Base-by-base conservation (phyloP, 2,888 invertebrate genomes). In the Caenorhabditis japonica region DNA sequence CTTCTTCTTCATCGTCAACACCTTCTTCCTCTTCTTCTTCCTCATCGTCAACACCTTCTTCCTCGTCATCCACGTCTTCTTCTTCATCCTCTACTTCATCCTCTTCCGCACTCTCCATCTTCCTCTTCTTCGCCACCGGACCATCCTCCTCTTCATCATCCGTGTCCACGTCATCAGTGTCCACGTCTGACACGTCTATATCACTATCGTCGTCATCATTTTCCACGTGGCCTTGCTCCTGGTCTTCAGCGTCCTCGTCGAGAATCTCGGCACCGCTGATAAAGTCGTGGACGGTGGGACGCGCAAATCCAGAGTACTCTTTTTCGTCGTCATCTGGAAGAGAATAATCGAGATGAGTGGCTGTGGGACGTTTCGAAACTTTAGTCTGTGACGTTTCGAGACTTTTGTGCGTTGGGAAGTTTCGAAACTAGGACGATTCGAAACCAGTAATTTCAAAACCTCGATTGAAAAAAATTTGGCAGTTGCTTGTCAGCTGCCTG, bases 21-120 rank as follows among this genome's bases (percentile, higher is more conserved):
- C 74, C 73, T 10, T 60, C 68, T 21, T 59, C 55, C 8, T 77
- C 60, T 93, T 92, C 88, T 15, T 77, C 79, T 36, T 75, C 74
- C 8, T 70, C 73, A 36, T 83, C 76, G 7, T 66, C 71, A 15
- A 64, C 75, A 23, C 79, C 66, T 13, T 73, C 76, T 27, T 64
- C 64, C 19, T 43, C 47, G 17, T 70, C 43, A 1, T 41, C 51
- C 3, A 51, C 58, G 8, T 38, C 55, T 25, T 49, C 53, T 43
- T 76, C 74, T 47, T 66, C 80, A 17, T 73, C 68, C 21, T 77
- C 77, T 21, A 69, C 64, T 2, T 70, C 73, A 19, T 81, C 74
- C 12, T 71, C 70, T 27, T 59, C 75, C 27, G 77, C 66, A 60
- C 68, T 72, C 17, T 74, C 59, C 27, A 73, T 70, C 27, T 44